A percentile compares a stretch with the other conserved stretches of the same genome.
Evolutionary conservation across 2,888 invertebrate genomes (phyloP).

Genomic region (Drosophila acutilabella): DNA sequence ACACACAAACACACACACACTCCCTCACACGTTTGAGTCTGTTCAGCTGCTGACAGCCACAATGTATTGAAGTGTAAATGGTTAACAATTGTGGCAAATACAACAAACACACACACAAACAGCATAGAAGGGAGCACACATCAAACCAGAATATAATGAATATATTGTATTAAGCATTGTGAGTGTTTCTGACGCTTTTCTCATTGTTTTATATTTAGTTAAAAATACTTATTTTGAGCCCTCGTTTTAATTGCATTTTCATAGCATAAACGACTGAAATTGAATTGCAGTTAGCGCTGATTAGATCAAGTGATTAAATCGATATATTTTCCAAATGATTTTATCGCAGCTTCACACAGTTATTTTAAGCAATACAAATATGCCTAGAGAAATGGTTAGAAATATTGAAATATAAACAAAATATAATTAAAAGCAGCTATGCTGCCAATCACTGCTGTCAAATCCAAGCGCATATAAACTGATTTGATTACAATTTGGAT

Average conservation of each 20-base stretch:
- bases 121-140: constrained; percentile 29
- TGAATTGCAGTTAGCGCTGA: constrained; percentile 14
- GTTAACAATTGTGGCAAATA: constrained; percentile 73
- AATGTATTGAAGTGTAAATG: constrained; percentile 79
- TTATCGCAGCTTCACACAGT: background rate
- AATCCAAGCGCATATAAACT: background rate
- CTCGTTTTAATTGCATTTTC: constrained; percentile 71
- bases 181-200: constrained; percentile 65
- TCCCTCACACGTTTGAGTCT: constrained; percentile 10
- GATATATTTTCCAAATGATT: constrained; percentile 10
- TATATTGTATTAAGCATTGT: constrained; percentile 26
- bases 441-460: background rate
- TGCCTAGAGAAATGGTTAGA: too few relatives aligned
- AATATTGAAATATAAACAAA: too few relatives aligned
- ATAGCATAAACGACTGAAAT: constrained; percentile 27
- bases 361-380: background rate
- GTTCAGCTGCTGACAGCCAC: constrained; percentile 50
- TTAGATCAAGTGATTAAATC: constrained; percentile 15
- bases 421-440: background rate
- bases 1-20: constrained; percentile 6
- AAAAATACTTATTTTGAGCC: constrained; percentile 48
- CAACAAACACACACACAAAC: constrained; percentile 40
- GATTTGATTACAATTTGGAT: background rate
- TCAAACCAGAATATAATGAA: constrained; percentile 26
- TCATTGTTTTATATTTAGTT: constrained; percentile 42